These are phyloP conservation scores for Festucalex cinctus DNA, from an alignment of 2,113 vertebrate species.

Conservation along the genomic window DNA sequence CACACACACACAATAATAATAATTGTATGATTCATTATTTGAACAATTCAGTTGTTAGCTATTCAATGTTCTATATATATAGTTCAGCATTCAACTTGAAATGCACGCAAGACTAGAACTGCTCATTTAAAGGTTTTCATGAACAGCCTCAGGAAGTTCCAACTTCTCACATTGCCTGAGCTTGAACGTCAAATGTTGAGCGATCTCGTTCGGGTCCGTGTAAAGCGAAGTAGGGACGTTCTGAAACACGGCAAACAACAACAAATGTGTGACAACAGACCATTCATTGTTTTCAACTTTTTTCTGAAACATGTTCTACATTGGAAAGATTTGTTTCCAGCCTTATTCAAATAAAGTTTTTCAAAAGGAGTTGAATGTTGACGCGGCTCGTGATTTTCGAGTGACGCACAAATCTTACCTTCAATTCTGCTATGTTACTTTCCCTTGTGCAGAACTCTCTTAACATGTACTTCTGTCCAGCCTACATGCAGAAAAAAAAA, in stretches of 20 bases:
- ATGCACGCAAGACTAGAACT: not conserved
- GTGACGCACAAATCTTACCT: slow-evolving; percentile 68
- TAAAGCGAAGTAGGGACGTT: slow-evolving; percentile 82
- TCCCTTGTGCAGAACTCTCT: slow-evolving; percentile 93
- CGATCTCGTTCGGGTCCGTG: slow-evolving; percentile 96
- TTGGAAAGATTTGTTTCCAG: not conserved
- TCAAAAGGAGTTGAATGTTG: not conserved
- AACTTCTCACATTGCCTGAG: slow-evolving; percentile 87
- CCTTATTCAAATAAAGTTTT: not conserved
- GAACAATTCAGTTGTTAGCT: too few species aligned
- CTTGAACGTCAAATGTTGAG: slow-evolving; percentile 85
- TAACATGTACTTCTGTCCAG: slow-evolving; percentile 84
- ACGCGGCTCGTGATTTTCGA: not conserved
- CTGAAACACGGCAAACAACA: slow-evolving; percentile 47
- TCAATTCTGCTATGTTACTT: slow-evolving; percentile 85
- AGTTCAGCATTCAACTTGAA: slow-evolving; percentile 9
- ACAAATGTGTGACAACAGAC: not conserved
- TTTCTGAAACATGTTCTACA: not conserved
- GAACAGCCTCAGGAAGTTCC: slow-evolving; percentile 73
- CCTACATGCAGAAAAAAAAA: slow-evolving; percentile 65
- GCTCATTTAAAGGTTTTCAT: slow-evolving; percentile 20
- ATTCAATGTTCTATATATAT: not conserved
- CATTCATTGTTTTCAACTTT: not conserved
- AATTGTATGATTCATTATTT: too few species aligned
- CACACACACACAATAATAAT: too few species aligned